Base-by-base conservation (phyloP, 2,888 invertebrate species). In the Hypsopygia costalis region DNA sequence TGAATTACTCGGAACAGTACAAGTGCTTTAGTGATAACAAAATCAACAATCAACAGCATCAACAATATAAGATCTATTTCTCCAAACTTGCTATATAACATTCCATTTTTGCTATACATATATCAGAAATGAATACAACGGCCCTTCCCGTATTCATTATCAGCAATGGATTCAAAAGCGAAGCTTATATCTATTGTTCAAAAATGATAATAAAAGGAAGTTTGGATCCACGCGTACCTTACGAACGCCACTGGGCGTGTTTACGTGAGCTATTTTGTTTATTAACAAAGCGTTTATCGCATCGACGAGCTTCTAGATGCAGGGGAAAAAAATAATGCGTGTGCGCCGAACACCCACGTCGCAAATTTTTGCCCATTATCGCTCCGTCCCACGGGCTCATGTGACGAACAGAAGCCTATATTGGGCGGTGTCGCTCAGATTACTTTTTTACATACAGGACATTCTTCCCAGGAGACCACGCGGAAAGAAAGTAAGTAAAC, bases 261-360 rank as follows among this genome's bases (percentile, higher is more conserved):
- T 79, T 74, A 62, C 63, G 57, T 52, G 53, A 63, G 16, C 16
- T 16, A 16, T 59, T 70, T 72, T 73, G 66, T 71, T 64, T 73
- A 73, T 75, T 77, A 63, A 82, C 73, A 79, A 81, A 71, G 65
- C 51, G 63, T 76, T 77, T 78, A 69, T 72, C 71, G 76, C 79
- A 59, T 64, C 65, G 68, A 62, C 75, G 75, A 64, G 16, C 16
- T 3, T 60, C 67, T 37, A 66, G 59, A 59, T 62, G 62, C 60
- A 62, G 52, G 56, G 59, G 54, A 56, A 85, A 83, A 86, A 82
- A 62, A 81, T 72, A 81, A 81, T 74, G 70, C 68, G 62, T 57
- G 62, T 60, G 65, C 56, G 62, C 54, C 59, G 86, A 75, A 87
- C 87, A 87, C 87, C 87, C 87, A 88, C 87, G 87, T 78, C 44